Evolutionary conservation across 2,797 vertebrate genomes (phyloP), one percentile per base, ranked within the genome.

Genomic region (Tokudaia tokunoshimensis): DNA sequence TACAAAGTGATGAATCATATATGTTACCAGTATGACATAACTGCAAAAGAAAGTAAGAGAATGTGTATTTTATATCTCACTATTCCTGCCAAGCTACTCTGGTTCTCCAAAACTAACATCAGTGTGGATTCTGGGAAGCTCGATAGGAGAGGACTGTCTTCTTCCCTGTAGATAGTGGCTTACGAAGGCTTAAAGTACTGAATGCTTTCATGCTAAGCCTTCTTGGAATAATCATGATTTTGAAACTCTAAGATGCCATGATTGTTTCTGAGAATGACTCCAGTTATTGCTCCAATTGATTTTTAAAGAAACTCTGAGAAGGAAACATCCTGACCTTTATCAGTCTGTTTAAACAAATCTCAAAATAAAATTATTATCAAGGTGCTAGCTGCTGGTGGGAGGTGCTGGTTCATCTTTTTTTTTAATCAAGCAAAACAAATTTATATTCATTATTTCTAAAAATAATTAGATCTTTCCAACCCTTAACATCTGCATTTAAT

Each of bases 401-500:
- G 12, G 12, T 44, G 31, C 29, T 44, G 24, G 57, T 83, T 41
- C 34, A 70, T n/a, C 34, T 70, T 70, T 63, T 61, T 61, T 98
- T 98, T 98, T 98, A 98, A 98, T 98, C 97, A 98, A 98, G 95
- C 98, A 98, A 98, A 98, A 72, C 97, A 98, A 98, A 97, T 98
- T 98, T 98, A 97, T 98, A 98, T 97, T 98, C 91, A 97, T 98
- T 98, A 98, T 98, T 98, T 98, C 97, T 98, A 98, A 98, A 98
- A 98, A 98, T 98, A 98, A 98, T 98, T 98, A 98, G 98, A 98
- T 98, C 98, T 98, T 98, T 98, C 97, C 97, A 98, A 98, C 98
- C 98, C 97, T 98, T 98, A 98, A 98, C 98, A 98, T 98, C 98
- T 99, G 98, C 97, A 98, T 98, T 99, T 98, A 98, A 99, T 99